These are phyloP conservation scores for Auanema sp. DNA, from an alignment of 2,888 invertebrate genomes.

Conservation along the genomic window DNA sequence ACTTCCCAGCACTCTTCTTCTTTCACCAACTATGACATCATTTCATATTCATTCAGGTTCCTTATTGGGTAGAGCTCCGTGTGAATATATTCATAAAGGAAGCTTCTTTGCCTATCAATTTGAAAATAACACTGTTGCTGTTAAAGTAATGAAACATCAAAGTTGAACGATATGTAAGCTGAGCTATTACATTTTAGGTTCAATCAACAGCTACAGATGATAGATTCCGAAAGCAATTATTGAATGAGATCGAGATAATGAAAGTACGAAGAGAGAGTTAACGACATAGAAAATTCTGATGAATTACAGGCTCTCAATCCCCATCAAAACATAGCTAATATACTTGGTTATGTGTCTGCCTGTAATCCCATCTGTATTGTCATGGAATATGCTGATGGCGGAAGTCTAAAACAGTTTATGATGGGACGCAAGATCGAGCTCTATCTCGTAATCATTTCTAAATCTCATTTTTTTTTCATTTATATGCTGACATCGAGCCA, in stretches of 20 bases:
- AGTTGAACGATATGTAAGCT: background rate
- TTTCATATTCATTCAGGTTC: conserved; percentile 6
- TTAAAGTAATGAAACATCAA: conserved; percentile 9
- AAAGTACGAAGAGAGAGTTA: too few species aligned
- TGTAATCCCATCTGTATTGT: conserved; percentile 15
- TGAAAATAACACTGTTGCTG: conserved; percentile 18
- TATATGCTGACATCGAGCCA: too few species aligned
- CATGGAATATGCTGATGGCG: conserved; percentile 13
- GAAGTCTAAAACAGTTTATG: conserved; percentile 12
- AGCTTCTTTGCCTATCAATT: conserved; percentile 19
- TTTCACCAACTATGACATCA: too few species aligned
- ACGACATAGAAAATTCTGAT: background rate
- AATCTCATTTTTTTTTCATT: too few species aligned
- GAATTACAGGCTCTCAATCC: conserved; percentile 7
- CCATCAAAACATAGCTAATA: conserved; percentile 18
- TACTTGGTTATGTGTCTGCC: conserved; percentile 14
- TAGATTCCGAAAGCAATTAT: conserved; percentile 10
- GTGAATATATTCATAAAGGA: conserved; percentile 16
- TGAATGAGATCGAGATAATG: conserved; percentile 18
- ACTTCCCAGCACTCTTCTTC: too few species aligned
- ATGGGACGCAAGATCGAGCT: background rate
- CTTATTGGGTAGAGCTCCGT: conserved; percentile 17
- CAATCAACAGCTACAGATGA: conserved; percentile 15
- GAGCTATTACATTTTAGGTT: conserved; percentile 7
- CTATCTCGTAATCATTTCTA: too few species aligned